Conservation (phyloP, 2,888 invertebrate genomes). For the Pseudolycoriella hygida region DNA sequence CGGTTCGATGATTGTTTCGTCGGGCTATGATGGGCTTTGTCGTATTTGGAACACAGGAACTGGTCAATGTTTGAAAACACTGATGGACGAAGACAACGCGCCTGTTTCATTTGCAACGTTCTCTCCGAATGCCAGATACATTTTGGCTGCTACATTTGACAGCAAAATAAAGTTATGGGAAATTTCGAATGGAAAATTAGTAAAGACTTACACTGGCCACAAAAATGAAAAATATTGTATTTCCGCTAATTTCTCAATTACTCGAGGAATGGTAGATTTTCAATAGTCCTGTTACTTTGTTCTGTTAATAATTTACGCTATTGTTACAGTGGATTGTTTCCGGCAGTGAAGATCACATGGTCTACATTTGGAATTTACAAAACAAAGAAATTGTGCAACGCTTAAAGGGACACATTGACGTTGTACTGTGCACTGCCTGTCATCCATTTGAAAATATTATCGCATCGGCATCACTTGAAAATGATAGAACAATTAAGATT, state of each 20-base stretch:
- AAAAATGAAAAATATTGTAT: slow-evolving; percentile 99
- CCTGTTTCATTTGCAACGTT: slow-evolving; percentile 99
- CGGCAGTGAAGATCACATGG: slow-evolving; percentile 97
- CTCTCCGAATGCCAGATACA: slow-evolving; percentile 99
- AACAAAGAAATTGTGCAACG: slow-evolving; percentile 98
- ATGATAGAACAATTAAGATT: slow-evolving; percentile 95
- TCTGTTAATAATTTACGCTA: neutral
- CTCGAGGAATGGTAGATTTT: slow-evolving; percentile 83
- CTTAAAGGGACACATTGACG: slow-evolving; percentile 90
- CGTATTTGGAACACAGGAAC: slow-evolving; percentile 99
- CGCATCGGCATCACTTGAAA: slow-evolving; percentile 94
- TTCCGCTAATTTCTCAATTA: slow-evolving; percentile 99
- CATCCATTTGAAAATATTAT: slow-evolving; percentile 99
- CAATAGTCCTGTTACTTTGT: neutral
- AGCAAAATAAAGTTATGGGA: slow-evolving; percentile 99
- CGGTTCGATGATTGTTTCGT: slow-evolving; percentile 94
- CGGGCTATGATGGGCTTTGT: slow-evolving; percentile 96
- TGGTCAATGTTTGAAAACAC: slow-evolving; percentile 95
- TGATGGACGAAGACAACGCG: slow-evolving; percentile 98
- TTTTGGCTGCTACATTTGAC: slow-evolving; percentile 93
- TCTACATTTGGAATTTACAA: slow-evolving; percentile 99
- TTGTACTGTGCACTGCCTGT: slow-evolving; percentile 92
- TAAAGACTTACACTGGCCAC: slow-evolving; percentile 96
- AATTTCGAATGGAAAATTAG: slow-evolving; percentile 94
- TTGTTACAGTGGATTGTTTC: slow-evolving; percentile 90